Conservation (phyloP, 2,113 vertebrate genomes). For the Silurus meridionalis region DNA sequence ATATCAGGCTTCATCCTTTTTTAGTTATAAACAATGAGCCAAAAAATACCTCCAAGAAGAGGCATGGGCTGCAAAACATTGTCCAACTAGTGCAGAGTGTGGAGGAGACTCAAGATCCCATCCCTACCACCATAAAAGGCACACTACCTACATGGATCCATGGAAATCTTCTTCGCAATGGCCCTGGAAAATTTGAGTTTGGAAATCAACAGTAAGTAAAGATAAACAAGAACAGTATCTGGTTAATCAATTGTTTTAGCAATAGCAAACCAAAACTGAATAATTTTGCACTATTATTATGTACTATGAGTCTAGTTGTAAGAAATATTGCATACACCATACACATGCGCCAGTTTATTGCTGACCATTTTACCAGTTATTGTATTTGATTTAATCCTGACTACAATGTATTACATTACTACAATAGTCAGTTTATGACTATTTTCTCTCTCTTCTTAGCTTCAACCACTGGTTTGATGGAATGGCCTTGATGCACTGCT, state of each 20-base stretch:
- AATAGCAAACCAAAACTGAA: no score
- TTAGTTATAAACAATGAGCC: conserved; percentile 10
- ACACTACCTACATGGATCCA: conserved; percentile 83
- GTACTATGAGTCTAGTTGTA: no score
- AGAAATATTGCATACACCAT: no score
- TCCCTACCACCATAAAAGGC: conserved; percentile 74
- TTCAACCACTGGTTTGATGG: conserved; percentile 96
- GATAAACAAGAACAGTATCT: no score
- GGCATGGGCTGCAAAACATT: conserved; percentile 73
- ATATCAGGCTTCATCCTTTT: no score
- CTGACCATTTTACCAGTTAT: no score
- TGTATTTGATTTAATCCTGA: no score
- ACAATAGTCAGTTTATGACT: neutral
- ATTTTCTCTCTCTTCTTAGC: conserved; percentile 60
- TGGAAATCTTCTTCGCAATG: conserved; percentile 84
- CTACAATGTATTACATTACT: no score
- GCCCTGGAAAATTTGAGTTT: conserved; percentile 91
- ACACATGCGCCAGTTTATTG: no score
- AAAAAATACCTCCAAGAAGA: neutral
- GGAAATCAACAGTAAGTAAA: conserved; percentile 41
- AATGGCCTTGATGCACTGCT: conserved; percentile 91
- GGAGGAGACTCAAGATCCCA: conserved; percentile 76
- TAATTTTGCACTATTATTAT: neutral
- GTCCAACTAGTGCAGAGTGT: conserved; percentile 71
- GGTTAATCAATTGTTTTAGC: no score